A percentile compares a stretch with the other conserved stretches of the same genome.
phyloP scores from a whole-genome alignment of 2,888 invertebrate genomes.

The Brenthis daphne region DNA sequence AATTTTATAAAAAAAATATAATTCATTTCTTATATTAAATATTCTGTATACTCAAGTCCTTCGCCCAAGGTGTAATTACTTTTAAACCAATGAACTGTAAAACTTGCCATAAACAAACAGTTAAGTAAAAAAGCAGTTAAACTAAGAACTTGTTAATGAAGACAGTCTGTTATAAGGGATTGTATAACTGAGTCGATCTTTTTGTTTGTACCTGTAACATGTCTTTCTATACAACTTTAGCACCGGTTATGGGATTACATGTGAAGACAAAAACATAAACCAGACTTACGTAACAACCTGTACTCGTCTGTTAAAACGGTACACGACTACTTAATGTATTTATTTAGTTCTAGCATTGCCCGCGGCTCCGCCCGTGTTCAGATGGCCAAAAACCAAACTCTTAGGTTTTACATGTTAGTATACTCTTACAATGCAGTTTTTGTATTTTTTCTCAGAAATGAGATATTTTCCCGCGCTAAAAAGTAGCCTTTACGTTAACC shows the following conservation, averaged over 20 bases:
- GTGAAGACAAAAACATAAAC: constrained; percentile 14
- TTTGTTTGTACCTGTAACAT: constrained; percentile 29
- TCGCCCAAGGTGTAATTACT: too few species aligned
- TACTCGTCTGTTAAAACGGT: constrained; percentile 31
- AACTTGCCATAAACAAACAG: background rate
- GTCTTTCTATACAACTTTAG: constrained; percentile 19
- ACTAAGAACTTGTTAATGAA: constrained; percentile 7
- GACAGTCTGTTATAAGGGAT: constrained; percentile 18
- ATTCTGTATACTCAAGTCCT: too few species aligned
- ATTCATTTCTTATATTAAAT: too few species aligned
- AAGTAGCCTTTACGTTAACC: too few species aligned
- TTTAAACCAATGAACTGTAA: background rate
- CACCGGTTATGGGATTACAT: constrained; percentile 8
- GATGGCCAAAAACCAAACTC: too few species aligned
- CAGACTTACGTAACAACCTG: constrained; percentile 11
- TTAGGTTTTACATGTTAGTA: too few species aligned
- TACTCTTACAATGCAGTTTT: too few species aligned
- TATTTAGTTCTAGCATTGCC: too few species aligned
- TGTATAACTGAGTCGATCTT: constrained; percentile 8
- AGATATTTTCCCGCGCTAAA: too few species aligned
- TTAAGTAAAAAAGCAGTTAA: constrained; percentile 5
- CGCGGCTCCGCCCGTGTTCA: too few species aligned
- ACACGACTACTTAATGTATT: background rate
- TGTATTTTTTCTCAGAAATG: too few species aligned
- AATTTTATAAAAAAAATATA: too few species aligned